Base-by-base conservation (phyloP, 30 jellyfish, hydroid and myxozoan species). In the Cassiopea xamachana region DNA sequence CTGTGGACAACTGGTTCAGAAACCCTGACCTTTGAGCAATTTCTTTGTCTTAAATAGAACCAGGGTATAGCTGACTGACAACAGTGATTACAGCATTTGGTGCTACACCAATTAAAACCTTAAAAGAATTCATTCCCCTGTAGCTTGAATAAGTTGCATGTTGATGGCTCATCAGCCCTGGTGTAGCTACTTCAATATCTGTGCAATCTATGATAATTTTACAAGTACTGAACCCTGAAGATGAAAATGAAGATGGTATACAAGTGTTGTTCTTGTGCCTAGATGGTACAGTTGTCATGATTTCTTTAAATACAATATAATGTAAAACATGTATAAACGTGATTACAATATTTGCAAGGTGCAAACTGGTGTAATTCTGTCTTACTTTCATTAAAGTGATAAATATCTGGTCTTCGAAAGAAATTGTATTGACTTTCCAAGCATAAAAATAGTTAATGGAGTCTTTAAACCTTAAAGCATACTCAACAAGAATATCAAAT, bases 331-430 rank as follows among this genome's bases (percentile, higher is more conserved):
- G 82, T 46, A 82, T 19, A 70, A 84, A 84, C 19, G 92, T 70
- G 5, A 60, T 6, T 12, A 55, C 7, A 9, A 70, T 84, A 79
- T 84, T 84, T 18, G 55, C 86, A n/a, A 84, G 39, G 43, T 84
- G 92, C 6, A 84, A 86, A 39, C 71, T 84, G 15, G 92, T 84
- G 75, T 84, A 84, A 49, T 70, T 70, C 51, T 84, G 87, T 44
- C 92, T 46, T 19, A 84, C 78, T 62, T 84, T 47, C 86, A 73
- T 84, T n/a, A 84, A 67, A 27, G 86, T 50, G 8, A 70, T 84
- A 78, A 84, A 73, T 44, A 50, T 58, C 46, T 84, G 85, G 46
- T 84, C 86, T 49, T 84, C 92, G 71, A 62, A 27, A 27, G 39
- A 27, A 27, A 27, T 27, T 27, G 39, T 27, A 27, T 27, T 27